Evolutionary conservation across 2,797 vertebrate species (phyloP), one percentile per base, ranked within the genome.

Genomic region (Girardinus metallicus): DNA sequence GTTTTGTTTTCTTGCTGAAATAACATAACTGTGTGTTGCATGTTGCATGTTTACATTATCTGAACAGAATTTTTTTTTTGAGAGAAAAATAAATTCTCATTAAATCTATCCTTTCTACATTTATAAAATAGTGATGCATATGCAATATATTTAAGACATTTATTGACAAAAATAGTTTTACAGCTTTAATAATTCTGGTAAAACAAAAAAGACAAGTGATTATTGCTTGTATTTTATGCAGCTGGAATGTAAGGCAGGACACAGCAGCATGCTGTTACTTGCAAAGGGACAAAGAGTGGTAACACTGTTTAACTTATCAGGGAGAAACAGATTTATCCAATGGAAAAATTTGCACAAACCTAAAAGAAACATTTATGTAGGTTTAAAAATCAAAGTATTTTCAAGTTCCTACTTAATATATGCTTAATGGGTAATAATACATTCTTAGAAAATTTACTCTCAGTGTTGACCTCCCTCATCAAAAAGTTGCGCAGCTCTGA

Each of bases 251-350:
- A 57, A 83, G 3, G 10, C n/a, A n/a, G 12, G n/a, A 47, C 9
- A 49, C 2, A 41, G 10, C 41, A 21, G 60, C 41, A 83, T 41
- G n/a, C 66, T 12, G 34, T 29, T 53, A 75, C 66, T 84, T 85
- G 64, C 6, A 84, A 84, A 82, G 39, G 77, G 55, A 62, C n/a
- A 53, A 62, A 64, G 71, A 12, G 39, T 70, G 71, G 77, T 89
- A 93, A 94, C 86, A 93, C 91, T 91, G 89, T 90, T 91, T 86
- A 86, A 91, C 80, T 92, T 87, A 84, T 81, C 51, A 77, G n/a
- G 39, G 6, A 79, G 23, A 55, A 85, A 87, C 29, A 12, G 34
- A 81, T 82, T 81, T 43, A 83, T 76, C 80, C 23, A 62, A 73
- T 8, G 26, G 13, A 44, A 1, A 81, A 83, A 82, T 76, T 49